Evolutionary conservation across 2,888 invertebrate genomes (phyloP).

Genomic region (Malthinus flaveolus): DNA sequence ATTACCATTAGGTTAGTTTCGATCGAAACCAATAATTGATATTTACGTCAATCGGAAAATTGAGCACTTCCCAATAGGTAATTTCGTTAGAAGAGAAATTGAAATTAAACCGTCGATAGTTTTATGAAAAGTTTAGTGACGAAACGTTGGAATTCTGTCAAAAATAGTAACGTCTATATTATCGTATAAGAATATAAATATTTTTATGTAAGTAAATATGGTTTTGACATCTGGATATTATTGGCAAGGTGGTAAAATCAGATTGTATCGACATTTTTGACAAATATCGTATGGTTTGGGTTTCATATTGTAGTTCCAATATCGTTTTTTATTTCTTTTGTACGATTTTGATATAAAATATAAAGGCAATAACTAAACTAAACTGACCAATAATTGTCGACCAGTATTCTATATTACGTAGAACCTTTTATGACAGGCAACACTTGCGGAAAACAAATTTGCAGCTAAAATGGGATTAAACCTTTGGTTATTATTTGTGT

Average conservation of each 20-base stretch:
- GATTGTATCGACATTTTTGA: conserved; percentile 27
- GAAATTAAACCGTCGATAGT: too few species aligned
- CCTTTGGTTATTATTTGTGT: conserved; percentile 31
- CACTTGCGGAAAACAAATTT: conserved; percentile 33
- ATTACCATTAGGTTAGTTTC: too few species aligned
- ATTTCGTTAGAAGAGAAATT: too few species aligned
- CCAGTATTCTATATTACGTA: conserved; percentile 27
- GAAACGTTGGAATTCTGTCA: too few species aligned
- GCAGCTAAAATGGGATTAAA: conserved; percentile 33
- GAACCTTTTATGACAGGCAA: conserved; percentile 22
- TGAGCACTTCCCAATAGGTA: too few species aligned
- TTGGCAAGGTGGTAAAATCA: conserved; percentile 11
- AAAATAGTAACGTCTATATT: too few species aligned
- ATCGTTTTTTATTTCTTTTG: conserved; percentile 27
- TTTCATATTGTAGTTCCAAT: conserved; percentile 19
- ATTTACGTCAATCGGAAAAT: too few species aligned
- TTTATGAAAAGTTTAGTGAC: too few species aligned
- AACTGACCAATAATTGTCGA: conserved; percentile 35
- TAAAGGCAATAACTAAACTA: conserved; percentile 34
- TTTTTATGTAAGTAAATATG: too few species aligned
- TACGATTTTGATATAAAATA: conserved; percentile 26
- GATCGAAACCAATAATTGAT: too few species aligned
- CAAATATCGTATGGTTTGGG: conserved; percentile 22
- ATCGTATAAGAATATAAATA: too few species aligned
- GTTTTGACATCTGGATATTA: conserved; percentile 5